Conservation (phyloP, 2,888 invertebrate genomes). For the Rotaria socialis region DNA sequence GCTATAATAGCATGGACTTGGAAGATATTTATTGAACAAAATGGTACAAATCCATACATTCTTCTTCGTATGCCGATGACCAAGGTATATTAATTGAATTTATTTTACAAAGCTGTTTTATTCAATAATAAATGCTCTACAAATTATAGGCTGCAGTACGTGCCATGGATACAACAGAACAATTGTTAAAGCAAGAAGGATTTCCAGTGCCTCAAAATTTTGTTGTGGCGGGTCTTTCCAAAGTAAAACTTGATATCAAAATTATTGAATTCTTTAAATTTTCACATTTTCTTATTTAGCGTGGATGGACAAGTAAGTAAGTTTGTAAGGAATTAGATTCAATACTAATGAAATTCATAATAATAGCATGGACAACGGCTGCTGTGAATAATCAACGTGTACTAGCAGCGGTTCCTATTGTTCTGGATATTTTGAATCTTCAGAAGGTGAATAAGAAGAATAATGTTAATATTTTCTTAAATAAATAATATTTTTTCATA, state of each 20-base stretch:
- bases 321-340: background rate
- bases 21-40: conserved; percentile 45
- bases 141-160: conserved; percentile 49
- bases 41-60: conserved; percentile 51
- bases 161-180: conserved; percentile 50
- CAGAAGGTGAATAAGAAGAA: conserved; percentile 48
- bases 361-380: conserved; percentile 28
- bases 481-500: background rate
- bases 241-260: conserved; percentile 47
- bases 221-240: conserved; percentile 51
- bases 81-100: conserved; percentile 48
- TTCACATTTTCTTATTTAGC: conserved; percentile 39
- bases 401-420: conserved; percentile 52
- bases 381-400: conserved; percentile 53
- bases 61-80: conserved; percentile 54
- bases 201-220: conserved; percentile 48
- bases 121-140: background rate
- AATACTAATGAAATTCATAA: background rate
- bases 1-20: conserved; percentile 37
- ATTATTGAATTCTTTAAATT: background rate
- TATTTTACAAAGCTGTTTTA: too few relatives aligned
- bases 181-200: conserved; percentile 48
- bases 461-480: background rate
- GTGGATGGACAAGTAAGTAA: conserved; percentile 41
- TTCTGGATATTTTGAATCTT: conserved; percentile 53